phyloP scores from a whole-genome alignment of 1,140 invertebrate genomes.

The Sarcophaga bullata region DNA sequence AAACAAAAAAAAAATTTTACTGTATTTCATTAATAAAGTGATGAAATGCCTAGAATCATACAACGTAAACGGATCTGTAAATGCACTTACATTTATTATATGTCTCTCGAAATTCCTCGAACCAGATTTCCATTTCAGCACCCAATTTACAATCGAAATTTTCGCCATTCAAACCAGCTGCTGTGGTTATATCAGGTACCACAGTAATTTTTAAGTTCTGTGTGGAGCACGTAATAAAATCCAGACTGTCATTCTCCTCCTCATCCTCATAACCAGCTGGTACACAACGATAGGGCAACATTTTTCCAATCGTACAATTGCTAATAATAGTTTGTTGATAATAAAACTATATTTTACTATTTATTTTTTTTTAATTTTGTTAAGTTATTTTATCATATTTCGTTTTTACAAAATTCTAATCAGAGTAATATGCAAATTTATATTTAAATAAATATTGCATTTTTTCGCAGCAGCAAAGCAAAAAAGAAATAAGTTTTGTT shows the following conservation, averaged over 20 bases:
- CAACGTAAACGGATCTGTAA: not conserved
- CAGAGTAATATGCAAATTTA: not conserved
- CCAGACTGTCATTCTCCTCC: conserved; percentile 51
- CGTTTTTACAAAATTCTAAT: not conserved
- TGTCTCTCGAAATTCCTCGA: conserved; percentile 53
- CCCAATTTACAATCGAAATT: conserved; percentile 57
- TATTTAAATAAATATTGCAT: conserved; percentile 19
- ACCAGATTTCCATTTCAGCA: conserved; percentile 53
- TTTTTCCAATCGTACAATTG: not conserved
- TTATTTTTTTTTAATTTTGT: not conserved
- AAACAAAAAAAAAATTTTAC: too few relatives aligned
- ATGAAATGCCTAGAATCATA: too few relatives aligned
- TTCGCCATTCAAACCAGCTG: conserved; percentile 59
- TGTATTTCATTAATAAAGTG: too few relatives aligned
- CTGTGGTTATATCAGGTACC: conserved; percentile 59
- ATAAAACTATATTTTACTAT: not conserved
- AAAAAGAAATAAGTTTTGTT: not conserved
- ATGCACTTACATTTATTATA: conserved; percentile 54
- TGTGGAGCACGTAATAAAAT: conserved; percentile 38
- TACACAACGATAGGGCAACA: conserved; percentile 44
- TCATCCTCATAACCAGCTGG: conserved; percentile 59
- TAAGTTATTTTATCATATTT: conserved; percentile 21
- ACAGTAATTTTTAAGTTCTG: conserved; percentile 59
- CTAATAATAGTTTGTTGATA: not conserved
- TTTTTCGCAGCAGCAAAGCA: not conserved